Base-by-base conservation (phyloP, 2,888 invertebrate genomes). In the Dasysyrphus tricinctus region DNA sequence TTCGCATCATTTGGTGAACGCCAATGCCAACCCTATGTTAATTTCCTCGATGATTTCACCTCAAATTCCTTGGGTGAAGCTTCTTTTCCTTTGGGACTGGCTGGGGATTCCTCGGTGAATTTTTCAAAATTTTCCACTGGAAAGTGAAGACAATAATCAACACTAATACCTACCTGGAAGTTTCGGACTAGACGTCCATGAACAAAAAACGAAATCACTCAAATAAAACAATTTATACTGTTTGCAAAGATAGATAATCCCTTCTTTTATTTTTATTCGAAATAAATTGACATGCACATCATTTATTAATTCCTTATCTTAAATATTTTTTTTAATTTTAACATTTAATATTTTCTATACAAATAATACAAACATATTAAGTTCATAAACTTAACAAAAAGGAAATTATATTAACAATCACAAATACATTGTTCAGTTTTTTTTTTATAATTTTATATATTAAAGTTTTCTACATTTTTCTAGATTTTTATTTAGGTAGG, bases 201-300 rank as follows among this genome's bases (percentile, higher is more conserved):
- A n/a, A n/a, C n/a, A n/a, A n/a, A n/a, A n/a, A n/a, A n/a, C n/a
- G n/a, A n/a, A n/a, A n/a, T n/a, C n/a, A n/a, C n/a, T n/a, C 0
- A 47, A 49, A 49, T 49, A 19, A 49, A 49, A 49, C 9, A n/a
- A n/a, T n/a, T n/a, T n/a, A n/a, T n/a, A n/a, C n/a, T 49, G 5
- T 49, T 49, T 49, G 9, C 49, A 49, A 49, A 49, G 49, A 19
- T 49, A 19, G 47, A 47, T 16, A 59, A 19, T n/a, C n/a, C 11
- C 9, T 80, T 63, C 44, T 47, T 85, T 80, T 80, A 78, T 85
- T 85, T 77, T 85, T 74, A 85, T 81, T 81, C 65, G 80, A 85
- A 78, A 78, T 80, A 85, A 85, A 85, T 85, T 85, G 85, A 81
- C 85, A 85, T 85, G 63, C 73, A 85, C 85, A 85, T 54, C 54